These are phyloP conservation scores for Philhelius pedissequus DNA, from an alignment of 2,888 invertebrate species.

Conservation along the genomic window DNA sequence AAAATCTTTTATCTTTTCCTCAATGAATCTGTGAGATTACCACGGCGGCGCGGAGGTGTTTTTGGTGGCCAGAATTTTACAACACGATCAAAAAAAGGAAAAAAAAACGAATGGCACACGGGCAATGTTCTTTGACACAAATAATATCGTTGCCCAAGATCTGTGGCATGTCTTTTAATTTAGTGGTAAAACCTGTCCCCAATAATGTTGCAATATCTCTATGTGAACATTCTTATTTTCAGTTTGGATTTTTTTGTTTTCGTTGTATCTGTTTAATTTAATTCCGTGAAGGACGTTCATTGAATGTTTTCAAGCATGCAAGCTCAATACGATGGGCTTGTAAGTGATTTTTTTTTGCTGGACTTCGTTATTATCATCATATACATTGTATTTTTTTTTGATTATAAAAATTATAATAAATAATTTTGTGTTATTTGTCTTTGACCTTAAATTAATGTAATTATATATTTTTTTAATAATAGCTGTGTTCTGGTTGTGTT, in stretches of 20 bases:
- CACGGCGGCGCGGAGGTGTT: too few relatives aligned
- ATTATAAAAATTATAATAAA: not conserved
- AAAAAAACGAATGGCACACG: constrained; percentile 22
- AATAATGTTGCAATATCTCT: constrained; percentile 22
- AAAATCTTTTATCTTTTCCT: not conserved
- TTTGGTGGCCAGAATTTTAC: not conserved
- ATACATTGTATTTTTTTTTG: not conserved
- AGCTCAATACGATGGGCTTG: not conserved
- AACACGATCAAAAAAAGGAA: not conserved
- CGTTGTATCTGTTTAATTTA: not conserved
- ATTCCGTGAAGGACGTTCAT: constrained; percentile 11
- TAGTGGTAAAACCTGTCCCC: constrained; percentile 58
- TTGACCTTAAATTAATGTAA: constrained; percentile 42
- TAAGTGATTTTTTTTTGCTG: not conserved
- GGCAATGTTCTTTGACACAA: constrained; percentile 44
- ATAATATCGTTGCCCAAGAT: constrained; percentile 27
- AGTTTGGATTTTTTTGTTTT: not conserved
- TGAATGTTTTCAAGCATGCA: not conserved
- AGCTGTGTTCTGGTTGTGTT: constrained; percentile 1
- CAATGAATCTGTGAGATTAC: not conserved
- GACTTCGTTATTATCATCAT: not conserved
- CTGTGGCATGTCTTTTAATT: constrained; percentile 11
- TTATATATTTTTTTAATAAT: constrained; percentile 13
- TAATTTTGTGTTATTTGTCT: constrained; percentile 3
- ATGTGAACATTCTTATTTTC: constrained; percentile 11